Evolutionary conservation across 2,888 invertebrate species (phyloP).

Genomic region (Pseudococcus longispinus): DNA sequence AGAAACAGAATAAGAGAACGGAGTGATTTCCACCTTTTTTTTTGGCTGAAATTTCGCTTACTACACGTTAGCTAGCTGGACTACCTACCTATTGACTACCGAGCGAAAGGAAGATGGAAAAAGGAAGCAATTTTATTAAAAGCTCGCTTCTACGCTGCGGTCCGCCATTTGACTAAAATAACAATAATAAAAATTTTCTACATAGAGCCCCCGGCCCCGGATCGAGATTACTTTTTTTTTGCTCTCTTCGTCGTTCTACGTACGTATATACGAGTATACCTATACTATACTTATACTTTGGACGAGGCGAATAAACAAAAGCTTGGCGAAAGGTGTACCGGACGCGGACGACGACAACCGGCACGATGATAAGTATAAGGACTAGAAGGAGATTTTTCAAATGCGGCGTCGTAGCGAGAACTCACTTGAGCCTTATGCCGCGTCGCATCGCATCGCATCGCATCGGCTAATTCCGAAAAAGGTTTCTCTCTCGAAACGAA

Average conservation of each 20-base stretch:
- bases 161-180: background rate
- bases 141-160: background rate
- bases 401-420: background rate
- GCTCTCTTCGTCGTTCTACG: background rate
- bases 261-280: background rate
- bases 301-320: background rate
- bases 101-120: background rate
- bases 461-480: conserved; percentile 24
- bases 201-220: background rate
- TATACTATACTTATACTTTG: background rate
- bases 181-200: background rate
- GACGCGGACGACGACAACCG: background rate
- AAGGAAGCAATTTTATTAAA: background rate
- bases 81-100: no score
- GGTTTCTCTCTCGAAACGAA: background rate
- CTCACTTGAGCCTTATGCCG: background rate
- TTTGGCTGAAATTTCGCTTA: no score
- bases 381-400: background rate
- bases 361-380: background rate
- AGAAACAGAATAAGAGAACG: no score
- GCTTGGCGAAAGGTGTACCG: no score
- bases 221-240: background rate
- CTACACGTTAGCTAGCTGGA: no score
- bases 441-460: no score
- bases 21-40: no score